phyloP scores from a whole-genome alignment of 2,113 vertebrate species.

The Mirza zaza region DNA sequence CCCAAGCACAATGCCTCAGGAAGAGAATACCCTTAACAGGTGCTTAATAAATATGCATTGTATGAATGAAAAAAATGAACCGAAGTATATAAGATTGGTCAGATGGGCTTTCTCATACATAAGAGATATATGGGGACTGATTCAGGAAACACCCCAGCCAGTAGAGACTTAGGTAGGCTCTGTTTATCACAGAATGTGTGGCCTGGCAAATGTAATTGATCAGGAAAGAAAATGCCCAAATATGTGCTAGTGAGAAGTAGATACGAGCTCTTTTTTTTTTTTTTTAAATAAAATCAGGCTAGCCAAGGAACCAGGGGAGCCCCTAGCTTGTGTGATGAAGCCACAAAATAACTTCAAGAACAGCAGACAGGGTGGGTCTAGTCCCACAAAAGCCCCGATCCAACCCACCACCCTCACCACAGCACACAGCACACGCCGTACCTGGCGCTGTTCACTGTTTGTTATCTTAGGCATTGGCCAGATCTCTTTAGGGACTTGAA shows the following conservation, averaged over 20 bases:
- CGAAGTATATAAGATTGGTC: background rate
- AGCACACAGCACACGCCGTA: background rate
- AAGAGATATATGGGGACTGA: background rate
- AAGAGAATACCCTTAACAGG: background rate
- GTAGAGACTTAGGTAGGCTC: background rate
- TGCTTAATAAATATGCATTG: background rate
- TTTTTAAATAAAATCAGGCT: slow-evolving; percentile 8
- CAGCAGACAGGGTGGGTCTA: background rate
- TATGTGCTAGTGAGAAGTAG: background rate
- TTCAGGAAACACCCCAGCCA: background rate
- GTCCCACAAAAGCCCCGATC: background rate
- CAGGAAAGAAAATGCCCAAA: slow-evolving; percentile 28
- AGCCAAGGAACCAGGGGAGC: background rate
- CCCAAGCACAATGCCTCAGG: background rate
- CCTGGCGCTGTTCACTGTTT: background rate
- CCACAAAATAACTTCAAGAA: slow-evolving; percentile 49
- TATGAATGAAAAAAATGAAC: background rate
- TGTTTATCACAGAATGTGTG: background rate
- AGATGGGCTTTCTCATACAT: background rate
- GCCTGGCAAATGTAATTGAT: slow-evolving; percentile 16
- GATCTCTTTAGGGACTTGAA: background rate
- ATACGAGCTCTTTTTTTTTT: background rate
- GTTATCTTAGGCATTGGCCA: background rate
- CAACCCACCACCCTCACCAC: background rate
- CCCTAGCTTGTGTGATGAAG: background rate